Base-by-base conservation (phyloP, 2,113 vertebrate species). In the Nibea albiflora region DNA sequence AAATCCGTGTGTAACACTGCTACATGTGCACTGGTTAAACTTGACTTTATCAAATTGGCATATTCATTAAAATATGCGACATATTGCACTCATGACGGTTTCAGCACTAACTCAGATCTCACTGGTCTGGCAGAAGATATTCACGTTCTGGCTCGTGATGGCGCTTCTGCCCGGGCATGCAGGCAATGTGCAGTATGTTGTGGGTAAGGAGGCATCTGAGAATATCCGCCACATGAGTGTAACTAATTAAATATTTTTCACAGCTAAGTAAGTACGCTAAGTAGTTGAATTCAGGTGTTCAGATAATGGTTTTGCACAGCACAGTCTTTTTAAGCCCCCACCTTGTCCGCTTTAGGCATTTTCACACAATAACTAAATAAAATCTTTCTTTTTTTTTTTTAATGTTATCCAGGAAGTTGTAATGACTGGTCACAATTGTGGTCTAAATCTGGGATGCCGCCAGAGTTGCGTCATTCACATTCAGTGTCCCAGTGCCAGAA, bases 141-240 rank as follows among this genome's bases (percentile, higher is more conserved):
- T 78, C 62, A 44, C 44, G 26, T 35, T 35, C 46, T 31, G 53
- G 53, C 72, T 87, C 5, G 26, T 28, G 67, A 53, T 9, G 24
- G 35, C 65, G 16, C 31, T 65, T 75, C 64, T 85, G 78, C 50
- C 84, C 73, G 73, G 79, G 74, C 81, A 75, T 58, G 77, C 49
- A 80, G 65, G 24, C 47, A 70, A 70, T 69, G 39, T 39, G 42
- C 53, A 49, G 44, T 73, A 69, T 56, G 53, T 53, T 46, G 53
- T 31, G 52, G 39, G 26, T 28, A 22, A 50, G 17, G 16, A 54
- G 35, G 24, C 50, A 52, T 35, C 39, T 39, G 44, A 42, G 60
- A 50, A 73, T 68, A 81, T 84, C 60, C 53, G 11, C 62, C 20
- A 47, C 70, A 61, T 39, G 60, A 75, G 60, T 49, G 15, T 63